Percentiles rank a stretch among this genome's conserved stretches.
These are phyloP conservation scores for Eledone cirrhosa DNA, from an alignment of 2,888 invertebrate species.

Conservation along the genomic window DNA sequence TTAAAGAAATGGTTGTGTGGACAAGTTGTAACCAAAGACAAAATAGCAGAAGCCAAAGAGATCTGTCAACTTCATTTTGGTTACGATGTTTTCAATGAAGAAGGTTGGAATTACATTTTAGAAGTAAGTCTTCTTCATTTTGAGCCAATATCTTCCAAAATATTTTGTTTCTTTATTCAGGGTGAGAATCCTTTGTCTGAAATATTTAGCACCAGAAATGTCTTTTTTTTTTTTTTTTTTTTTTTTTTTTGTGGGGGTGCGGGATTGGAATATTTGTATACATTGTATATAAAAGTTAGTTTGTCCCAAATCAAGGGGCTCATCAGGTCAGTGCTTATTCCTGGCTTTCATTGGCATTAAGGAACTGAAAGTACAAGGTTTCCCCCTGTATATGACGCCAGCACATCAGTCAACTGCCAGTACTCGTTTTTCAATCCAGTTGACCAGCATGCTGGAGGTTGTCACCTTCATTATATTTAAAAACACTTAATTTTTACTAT, in stretches of 20 bases:
- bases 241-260: background rate
- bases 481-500: too few species aligned
- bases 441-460: too few species aligned
- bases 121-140: conserved; percentile 57
- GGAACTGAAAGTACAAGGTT: too few species aligned
- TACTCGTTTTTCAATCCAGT: too few species aligned
- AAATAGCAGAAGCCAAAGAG: conserved; percentile 67
- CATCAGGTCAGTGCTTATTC: too few species aligned
- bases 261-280: background rate
- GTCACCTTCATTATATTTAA: too few species aligned
- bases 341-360: too few species aligned
- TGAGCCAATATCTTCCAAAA: background rate
- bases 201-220: background rate
- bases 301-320: too few species aligned
- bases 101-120: conserved; percentile 69
- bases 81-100: conserved; percentile 67
- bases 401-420: too few species aligned
- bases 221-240: background rate
- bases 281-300: too few species aligned
- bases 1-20: conserved; percentile 68
- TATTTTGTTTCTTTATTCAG: background rate
- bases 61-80: conserved; percentile 64
- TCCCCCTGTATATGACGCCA: too few species aligned
- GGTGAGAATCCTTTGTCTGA: background rate
- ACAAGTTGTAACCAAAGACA: conserved; percentile 67